Base-by-base conservation (phyloP, 2,888 invertebrate genomes). In the Perithous albicinctus region DNA sequence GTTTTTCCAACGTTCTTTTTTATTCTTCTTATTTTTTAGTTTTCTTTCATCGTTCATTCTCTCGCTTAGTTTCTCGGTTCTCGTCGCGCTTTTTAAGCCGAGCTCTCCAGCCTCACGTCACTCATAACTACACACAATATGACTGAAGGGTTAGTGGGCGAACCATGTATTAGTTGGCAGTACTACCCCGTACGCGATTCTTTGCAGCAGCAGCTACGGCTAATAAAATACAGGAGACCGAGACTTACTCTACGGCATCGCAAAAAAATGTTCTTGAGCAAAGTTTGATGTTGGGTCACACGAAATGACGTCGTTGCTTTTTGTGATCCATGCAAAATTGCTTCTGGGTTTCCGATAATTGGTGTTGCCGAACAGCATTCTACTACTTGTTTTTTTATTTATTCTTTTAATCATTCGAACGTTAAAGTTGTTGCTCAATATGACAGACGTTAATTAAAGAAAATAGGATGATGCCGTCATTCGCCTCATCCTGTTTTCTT, bases 71-170 rank as follows among this genome's bases (percentile, higher is more conserved):
- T 46, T 18, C 38, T 23, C 64, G 20, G 46, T 61, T 76, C 67
- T 15, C 77, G 54, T 72, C 54, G 29, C 46, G 10, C 69, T 75
- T 72, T 63, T 73, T 38, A 61, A 76, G 69, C 43, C 35, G 32
- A 20, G 23, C 29, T 41, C 29, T 41, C 54, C 32, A 12, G 35
- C 64, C 48, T 69, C 46, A 69, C 23, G 61, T 51, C 48, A 78
- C 75, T 70, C 84, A 85, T 84, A 84, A 72, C 66, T 38, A 59
- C 32, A 59, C 66, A 41, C 59, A 80, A 66, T 51, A 32, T 56
- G 18, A 70, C 66, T 64, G 69, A 80, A 72, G 78, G 67, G 83
- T 84, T 83, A 32, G 73, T 26, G 43, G 38, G 77, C 15, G 29
- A 66, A 77, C 48, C 23, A 59, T 20, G 38, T 54, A 63, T 61